Conservation (phyloP, 2,888 invertebrate species). For the Chaetogeoica ovagalla region DNA sequence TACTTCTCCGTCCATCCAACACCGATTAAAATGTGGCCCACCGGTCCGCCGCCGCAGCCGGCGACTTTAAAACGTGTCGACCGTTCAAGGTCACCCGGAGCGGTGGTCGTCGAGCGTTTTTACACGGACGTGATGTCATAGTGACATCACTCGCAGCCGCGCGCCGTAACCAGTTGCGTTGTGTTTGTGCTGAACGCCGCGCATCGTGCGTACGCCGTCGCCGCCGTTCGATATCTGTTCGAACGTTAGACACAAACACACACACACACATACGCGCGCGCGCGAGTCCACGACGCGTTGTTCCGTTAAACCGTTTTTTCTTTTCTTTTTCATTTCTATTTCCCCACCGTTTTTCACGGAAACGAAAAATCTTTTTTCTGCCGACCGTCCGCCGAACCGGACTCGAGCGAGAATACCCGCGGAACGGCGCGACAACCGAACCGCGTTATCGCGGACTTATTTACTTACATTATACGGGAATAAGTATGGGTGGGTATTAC, state of each 20-base stretch:
- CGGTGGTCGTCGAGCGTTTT: slow-evolving; percentile 42
- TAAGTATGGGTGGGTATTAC: no score
- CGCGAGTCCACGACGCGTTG: no score
- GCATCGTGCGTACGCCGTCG: slow-evolving; percentile 22
- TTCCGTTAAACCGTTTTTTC: no score
- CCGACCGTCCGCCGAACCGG: no score
- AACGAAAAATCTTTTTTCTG: no score
- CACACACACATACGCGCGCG: background rate
- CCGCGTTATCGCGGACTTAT: no score
- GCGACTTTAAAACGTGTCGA: slow-evolving; percentile 18
- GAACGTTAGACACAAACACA: background rate
- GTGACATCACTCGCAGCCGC: slow-evolving; percentile 48
- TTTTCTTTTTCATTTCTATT: background rate
- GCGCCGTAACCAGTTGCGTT: slow-evolving; percentile 48
- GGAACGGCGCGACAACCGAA: no score
- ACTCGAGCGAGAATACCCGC: no score
- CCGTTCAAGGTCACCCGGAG: slow-evolving; percentile 49
- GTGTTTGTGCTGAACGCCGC: background rate
- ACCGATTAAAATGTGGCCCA: no score
- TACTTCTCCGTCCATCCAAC: no score
- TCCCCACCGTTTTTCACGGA: background rate
- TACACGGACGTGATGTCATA: slow-evolving; percentile 51
- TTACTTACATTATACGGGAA: no score
- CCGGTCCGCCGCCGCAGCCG: slow-evolving; percentile 13
- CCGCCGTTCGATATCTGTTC: background rate